These are phyloP conservation scores for Lysiphlebus fabarum DNA, from an alignment of 1,140 invertebrate species.

Conservation along the genomic window DNA sequence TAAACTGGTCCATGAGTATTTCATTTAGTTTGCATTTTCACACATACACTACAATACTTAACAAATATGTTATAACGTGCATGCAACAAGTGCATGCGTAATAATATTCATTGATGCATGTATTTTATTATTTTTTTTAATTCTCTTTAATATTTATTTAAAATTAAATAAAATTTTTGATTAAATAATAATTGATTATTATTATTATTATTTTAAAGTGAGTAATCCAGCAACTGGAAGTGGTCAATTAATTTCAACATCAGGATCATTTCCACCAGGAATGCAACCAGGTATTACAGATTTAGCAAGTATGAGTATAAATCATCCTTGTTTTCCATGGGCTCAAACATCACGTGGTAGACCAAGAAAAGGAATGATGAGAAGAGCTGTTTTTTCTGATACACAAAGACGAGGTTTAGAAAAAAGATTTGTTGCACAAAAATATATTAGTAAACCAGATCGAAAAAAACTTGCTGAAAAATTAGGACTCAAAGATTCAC, in stretches of 20 bases:
- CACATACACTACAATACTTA: too few species aligned
- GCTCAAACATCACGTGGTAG: slow-evolving; percentile 75
- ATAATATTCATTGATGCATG: neutral
- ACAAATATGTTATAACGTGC: slow-evolving; percentile 18
- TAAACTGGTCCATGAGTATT: too few species aligned
- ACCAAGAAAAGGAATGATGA: slow-evolving; percentile 89
- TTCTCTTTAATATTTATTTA: too few species aligned
- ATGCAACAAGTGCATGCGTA: slow-evolving; percentile 54
- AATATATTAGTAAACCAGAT: slow-evolving; percentile 97
- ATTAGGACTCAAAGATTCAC: slow-evolving; percentile 90
- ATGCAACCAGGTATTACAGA: slow-evolving; percentile 45
- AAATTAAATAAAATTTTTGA: too few species aligned
- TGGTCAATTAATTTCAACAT: slow-evolving; percentile 47
- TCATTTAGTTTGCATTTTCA: too few species aligned
- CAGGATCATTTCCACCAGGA: slow-evolving; percentile 61
- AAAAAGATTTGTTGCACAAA: slow-evolving; percentile 93
- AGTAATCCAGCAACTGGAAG: slow-evolving; percentile 38
- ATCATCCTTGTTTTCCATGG: slow-evolving; percentile 68
- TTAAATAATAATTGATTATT: too few species aligned
- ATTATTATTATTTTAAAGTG: slow-evolving; percentile 20
- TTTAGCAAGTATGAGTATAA: slow-evolving; percentile 45
- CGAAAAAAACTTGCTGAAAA: slow-evolving; percentile 93
- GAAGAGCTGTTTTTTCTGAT: slow-evolving; percentile 88
- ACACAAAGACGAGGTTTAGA: slow-evolving; percentile 91
- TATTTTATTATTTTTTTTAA: neutral